These are phyloP conservation scores for Antennarius striatus DNA, from an alignment of 2,113 vertebrate genomes.

Conservation along the genomic window DNA sequence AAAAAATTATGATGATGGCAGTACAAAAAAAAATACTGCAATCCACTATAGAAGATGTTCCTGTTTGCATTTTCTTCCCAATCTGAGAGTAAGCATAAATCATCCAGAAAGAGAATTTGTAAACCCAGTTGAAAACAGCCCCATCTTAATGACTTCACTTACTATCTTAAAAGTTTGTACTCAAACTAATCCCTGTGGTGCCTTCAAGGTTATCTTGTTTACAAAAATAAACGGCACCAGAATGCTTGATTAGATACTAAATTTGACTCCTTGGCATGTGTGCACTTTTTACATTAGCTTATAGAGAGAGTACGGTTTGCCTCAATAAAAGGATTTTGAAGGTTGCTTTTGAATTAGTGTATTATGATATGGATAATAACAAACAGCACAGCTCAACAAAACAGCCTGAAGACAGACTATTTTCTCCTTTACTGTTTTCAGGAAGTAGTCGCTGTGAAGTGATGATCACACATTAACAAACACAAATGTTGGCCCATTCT, in stretches of 20 bases:
- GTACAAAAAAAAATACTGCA: background rate
- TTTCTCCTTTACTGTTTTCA: background rate
- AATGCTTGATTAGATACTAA: constrained; percentile 12
- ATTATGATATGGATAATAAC: background rate
- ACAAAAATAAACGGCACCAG: constrained; percentile 11
- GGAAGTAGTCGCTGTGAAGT: background rate
- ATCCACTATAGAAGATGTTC: too few relatives aligned
- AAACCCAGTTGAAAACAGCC: background rate
- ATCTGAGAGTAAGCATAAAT: background rate
- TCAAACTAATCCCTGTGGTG: background rate
- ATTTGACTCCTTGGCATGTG: background rate
- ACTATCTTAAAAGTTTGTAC: background rate
- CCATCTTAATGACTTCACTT: constrained; percentile 3
- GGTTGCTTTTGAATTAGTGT: background rate
- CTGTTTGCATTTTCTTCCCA: background rate
- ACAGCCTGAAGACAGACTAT: background rate
- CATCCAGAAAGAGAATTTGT: constrained; percentile 1
- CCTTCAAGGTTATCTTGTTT: background rate
- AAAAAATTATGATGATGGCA: background rate
- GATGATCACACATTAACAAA: background rate
- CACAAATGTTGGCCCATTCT: constrained; percentile 12
- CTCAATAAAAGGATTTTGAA: background rate
- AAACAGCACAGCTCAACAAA: too few relatives aligned
- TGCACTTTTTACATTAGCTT: background rate
- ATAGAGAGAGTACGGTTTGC: too few relatives aligned